Evolutionary conservation across 2,888 invertebrate genomes (phyloP).

Genomic region (Caenorhabditis sp.): DNA sequence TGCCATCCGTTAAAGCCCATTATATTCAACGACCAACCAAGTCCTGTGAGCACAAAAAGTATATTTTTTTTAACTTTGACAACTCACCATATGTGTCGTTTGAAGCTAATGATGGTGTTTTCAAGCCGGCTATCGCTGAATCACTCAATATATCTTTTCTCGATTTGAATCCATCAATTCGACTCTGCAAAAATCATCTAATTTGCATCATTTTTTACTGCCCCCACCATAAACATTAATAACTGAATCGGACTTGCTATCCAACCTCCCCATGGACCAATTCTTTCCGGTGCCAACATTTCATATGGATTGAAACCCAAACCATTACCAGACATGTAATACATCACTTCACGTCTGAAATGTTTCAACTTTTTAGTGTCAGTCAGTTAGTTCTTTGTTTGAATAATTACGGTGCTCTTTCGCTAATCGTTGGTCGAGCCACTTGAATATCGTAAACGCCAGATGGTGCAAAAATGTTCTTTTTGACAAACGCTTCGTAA

Average conservation of each 20-base stretch:
- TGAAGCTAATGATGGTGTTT: conserved; percentile 59
- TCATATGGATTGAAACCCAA: conserved; percentile 70
- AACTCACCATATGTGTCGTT: conserved; percentile 66
- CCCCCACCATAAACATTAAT: conserved; percentile 57
- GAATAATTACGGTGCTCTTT: conserved; percentile 55
- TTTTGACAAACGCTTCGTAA: conserved; percentile 68
- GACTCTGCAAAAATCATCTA: conserved; percentile 37
- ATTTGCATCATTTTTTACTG: not conserved
- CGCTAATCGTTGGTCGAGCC: conserved; percentile 63
- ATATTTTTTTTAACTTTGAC: no score
- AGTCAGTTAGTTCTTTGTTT: not conserved
- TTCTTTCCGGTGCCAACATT: conserved; percentile 66
- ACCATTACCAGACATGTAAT: conserved; percentile 68
- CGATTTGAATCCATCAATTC: conserved; percentile 60
- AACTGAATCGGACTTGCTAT: conserved; percentile 69
- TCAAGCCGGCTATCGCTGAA: conserved; percentile 52
- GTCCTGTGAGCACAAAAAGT: conserved; percentile 41
- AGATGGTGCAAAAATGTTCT: conserved; percentile 62
- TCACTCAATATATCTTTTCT: conserved; percentile 59
- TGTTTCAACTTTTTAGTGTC: conserved; percentile 1
- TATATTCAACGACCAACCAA: conserved; percentile 69
- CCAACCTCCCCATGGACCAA: conserved; percentile 71
- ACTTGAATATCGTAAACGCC: conserved; percentile 68
- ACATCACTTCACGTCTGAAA: conserved; percentile 66
- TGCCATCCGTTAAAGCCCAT: conserved; percentile 71